phyloP scores from a whole-genome alignment of 1,140 invertebrate species.

The Atopsyche davidsoni region DNA sequence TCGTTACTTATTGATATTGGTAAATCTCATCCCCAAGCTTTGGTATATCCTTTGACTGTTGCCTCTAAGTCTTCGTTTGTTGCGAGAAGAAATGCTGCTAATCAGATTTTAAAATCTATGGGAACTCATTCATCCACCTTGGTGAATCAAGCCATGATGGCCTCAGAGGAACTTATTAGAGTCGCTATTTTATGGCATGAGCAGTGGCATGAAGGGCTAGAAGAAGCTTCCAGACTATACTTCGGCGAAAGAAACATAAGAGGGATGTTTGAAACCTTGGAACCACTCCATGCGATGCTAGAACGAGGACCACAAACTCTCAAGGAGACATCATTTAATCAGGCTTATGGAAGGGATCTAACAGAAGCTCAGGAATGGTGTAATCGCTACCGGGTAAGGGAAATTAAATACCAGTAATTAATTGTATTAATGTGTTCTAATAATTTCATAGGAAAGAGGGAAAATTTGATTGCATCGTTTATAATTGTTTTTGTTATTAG shows the following conservation, averaged over 20 bases:
- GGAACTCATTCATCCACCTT: constrained; percentile 86
- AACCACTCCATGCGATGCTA: constrained; percentile 91
- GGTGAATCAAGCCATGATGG: constrained; percentile 90
- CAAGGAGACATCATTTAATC: constrained; percentile 95
- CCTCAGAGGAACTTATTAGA: constrained; percentile 94
- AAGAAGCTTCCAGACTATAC: constrained; percentile 94
- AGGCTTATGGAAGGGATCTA: constrained; percentile 91
- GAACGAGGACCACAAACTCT: constrained; percentile 90
- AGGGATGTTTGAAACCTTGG: constrained; percentile 93
- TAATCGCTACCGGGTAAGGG: constrained; percentile 68
- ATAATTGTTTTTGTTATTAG: too few relatives aligned
- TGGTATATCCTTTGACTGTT: constrained; percentile 96
- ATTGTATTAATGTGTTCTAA: constrained; percentile 31
- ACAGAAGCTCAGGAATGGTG: constrained; percentile 94
- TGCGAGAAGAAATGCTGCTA: constrained; percentile 84
- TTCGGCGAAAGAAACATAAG: constrained; percentile 93
- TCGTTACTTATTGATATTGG: constrained; percentile 93
- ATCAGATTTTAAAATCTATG: constrained; percentile 93
- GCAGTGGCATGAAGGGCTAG: constrained; percentile 96
- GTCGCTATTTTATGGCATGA: constrained; percentile 99
- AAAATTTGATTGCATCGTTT: too few relatives aligned
- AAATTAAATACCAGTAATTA: too few relatives aligned
- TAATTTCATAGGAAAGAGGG: too few relatives aligned
- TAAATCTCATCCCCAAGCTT: constrained; percentile 80
- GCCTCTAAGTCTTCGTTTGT: constrained; percentile 90